Base-by-base conservation (phyloP, 2,113 vertebrate species). In the Serinus canaria region DNA sequence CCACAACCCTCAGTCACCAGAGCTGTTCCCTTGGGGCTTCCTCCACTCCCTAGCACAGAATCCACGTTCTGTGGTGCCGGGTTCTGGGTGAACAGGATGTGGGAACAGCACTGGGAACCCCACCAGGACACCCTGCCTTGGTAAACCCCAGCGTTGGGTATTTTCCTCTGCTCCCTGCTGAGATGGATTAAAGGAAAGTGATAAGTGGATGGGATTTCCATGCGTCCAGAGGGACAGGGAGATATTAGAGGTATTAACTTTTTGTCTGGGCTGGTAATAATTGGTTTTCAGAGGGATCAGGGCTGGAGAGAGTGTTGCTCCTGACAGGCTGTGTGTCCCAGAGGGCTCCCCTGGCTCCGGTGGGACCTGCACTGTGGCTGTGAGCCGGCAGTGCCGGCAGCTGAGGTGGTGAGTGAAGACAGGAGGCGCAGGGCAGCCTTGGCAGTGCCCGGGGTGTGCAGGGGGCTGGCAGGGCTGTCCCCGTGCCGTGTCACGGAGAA, bases 241-340 rank as follows among this genome's bases (percentile, higher is more conserved):
- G 92, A 86, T 94, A 95, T 62, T 90, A 90, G 83, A 59, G 87
- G 94, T n/a, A 95, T 97, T 97, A 97, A 93, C 92, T 91, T 85
- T 83, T 83, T 8, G 39, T 84, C 94, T 66, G 66, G 77, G 84
- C 80, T 89, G 92, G 55, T 92, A 69, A 67, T 81, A 46, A 55
- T 74, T 83, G 14, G 8, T 87, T 80, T 89, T 83, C 92, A 43
- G 72, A 47, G 62, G 41, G 92, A 91, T 94, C 91, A 28, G 80
- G 58, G 49, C 56, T 3, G 19, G 21, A 1, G 30, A 43, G 69
- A 47, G 63, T 0, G 1, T 0, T 41, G 56, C 25, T 93, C 56
- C 90, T 3, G 3, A 13, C 1, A 16, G 72, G 82, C 9, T 7
- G 13, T 0, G 3, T 41, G 60, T 75, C 87, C 81, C 20, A 0